Percentiles rank a stretch among this genome's conserved stretches.
Evolutionary conservation across 2,797 vertebrate genomes (phyloP).

Genomic region (Eulemur rubriventer): DNA sequence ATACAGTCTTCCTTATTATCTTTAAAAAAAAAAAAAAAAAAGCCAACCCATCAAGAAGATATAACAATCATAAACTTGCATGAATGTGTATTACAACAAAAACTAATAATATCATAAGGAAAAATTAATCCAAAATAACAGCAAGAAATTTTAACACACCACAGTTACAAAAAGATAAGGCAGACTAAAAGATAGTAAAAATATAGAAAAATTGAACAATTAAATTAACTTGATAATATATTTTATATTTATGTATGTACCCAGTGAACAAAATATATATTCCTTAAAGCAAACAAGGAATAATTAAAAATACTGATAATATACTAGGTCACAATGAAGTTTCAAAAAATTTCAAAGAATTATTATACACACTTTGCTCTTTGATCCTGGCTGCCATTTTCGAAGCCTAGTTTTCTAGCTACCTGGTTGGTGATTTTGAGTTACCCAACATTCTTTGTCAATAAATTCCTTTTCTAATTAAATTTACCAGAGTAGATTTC

Average conservation of each 20-base stretch:
- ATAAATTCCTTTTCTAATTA: slow-evolving; percentile 43
- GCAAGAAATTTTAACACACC: slow-evolving; percentile 6
- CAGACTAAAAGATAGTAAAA: slow-evolving; percentile 26
- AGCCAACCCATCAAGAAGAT: neutral
- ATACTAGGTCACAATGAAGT: neutral
- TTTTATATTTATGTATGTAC: neutral
- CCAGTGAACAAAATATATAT: neutral
- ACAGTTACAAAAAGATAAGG: slow-evolving; percentile 41
- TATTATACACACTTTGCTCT: neutral
- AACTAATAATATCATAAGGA: neutral
- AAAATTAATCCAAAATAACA: slow-evolving; percentile 31
- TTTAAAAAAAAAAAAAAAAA: neutral
- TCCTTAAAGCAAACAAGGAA: slow-evolving; percentile 48
- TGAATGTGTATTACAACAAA: slow-evolving; percentile 20
- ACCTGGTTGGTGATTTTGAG: neutral
- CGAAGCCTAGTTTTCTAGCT: slow-evolving; percentile 26
- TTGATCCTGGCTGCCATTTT: neutral
- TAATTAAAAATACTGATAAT: neutral
- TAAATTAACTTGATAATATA: neutral
- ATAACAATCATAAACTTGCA: neutral
- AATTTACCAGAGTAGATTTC: slow-evolving; percentile 29
- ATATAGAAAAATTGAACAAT: neutral
- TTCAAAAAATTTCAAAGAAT: slow-evolving; percentile 45
- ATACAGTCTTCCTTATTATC: neutral
- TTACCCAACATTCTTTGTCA: slow-evolving; percentile 34